Conservation (phyloP, 2,888 invertebrate genomes). For the Drepanosiphum platanoidis region DNA sequence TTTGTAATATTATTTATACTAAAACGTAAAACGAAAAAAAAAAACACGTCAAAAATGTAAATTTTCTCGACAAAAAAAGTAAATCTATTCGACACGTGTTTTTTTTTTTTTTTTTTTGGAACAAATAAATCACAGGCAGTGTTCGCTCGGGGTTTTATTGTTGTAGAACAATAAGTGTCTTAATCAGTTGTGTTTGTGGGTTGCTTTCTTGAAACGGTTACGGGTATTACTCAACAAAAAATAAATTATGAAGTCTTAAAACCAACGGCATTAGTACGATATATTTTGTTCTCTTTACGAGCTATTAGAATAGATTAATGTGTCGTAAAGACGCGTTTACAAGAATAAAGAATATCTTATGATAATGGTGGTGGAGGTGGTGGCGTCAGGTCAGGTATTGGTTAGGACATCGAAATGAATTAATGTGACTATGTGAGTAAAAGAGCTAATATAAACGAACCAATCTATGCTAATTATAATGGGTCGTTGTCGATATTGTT, state of each 20-base stretch:
- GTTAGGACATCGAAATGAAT: no score
- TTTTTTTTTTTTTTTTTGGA: no score
- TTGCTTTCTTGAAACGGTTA: not conserved
- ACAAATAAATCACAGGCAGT: not conserved
- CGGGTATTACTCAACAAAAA: not conserved
- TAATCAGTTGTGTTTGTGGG: not conserved
- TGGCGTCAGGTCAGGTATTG: no score
- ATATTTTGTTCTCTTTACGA: not conserved
- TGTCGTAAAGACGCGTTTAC: not conserved
- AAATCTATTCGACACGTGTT: not conserved
- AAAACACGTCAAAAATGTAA: not conserved
- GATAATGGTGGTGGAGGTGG: no score
- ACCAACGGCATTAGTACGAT: not conserved
- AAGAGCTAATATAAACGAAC: no score
- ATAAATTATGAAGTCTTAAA: not conserved
- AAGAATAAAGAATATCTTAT: no score
- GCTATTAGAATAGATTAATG: not conserved
- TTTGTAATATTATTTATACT: constrained; percentile 1
- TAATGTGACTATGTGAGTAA: no score
- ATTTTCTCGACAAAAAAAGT: not conserved
- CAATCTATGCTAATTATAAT: no score
- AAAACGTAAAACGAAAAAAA: not conserved
- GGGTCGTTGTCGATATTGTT: no score
- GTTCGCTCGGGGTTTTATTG: not conserved
- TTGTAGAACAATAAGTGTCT: not conserved